phyloP scores from a whole-genome alignment of 2,888 invertebrate genomes.

The Eubasilissa splendida region DNA sequence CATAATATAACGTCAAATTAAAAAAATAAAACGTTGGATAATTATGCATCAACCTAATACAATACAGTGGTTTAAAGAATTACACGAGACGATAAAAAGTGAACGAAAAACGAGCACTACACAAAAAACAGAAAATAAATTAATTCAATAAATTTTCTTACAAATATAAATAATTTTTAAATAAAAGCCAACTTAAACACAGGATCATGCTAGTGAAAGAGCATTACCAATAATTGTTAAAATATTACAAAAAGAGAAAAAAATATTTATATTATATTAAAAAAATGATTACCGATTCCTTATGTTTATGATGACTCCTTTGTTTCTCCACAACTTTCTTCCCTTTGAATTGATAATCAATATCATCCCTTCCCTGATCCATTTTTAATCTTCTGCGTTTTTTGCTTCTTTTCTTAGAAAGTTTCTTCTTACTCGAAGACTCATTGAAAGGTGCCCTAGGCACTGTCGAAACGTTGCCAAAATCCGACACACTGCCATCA shows the following conservation, averaged over 20 bases:
- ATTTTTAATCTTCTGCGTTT: constrained; percentile 52
- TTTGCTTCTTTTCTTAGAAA: constrained; percentile 47
- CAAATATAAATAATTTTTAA: constrained; percentile 1
- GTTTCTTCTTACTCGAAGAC: constrained; percentile 9
- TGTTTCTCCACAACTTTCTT: constrained; percentile 42
- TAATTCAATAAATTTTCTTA: neutral
- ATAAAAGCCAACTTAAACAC: neutral
- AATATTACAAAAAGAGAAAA: constrained; percentile 8
- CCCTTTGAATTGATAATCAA: constrained; percentile 35
- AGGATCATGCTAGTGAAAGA: too few relatives aligned
- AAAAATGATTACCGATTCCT: constrained; percentile 28
- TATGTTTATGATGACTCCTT: constrained; percentile 36
- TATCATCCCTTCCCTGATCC: constrained; percentile 29
- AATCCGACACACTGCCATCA: neutral
- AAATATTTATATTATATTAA: neutral
- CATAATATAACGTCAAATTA: too few relatives aligned
- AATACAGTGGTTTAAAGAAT: too few relatives aligned
- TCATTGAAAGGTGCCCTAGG: constrained; percentile 1
- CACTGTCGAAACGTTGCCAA: neutral
- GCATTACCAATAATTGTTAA: neutral
- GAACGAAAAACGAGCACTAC: too few relatives aligned
- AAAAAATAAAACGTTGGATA: too few relatives aligned
- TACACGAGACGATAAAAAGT: too few relatives aligned
- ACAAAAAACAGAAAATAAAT: neutral
- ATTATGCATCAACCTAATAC: too few relatives aligned